Evolutionary conservation across 1,140 invertebrate species (phyloP).

Genomic region (Orius insidiosus): DNA sequence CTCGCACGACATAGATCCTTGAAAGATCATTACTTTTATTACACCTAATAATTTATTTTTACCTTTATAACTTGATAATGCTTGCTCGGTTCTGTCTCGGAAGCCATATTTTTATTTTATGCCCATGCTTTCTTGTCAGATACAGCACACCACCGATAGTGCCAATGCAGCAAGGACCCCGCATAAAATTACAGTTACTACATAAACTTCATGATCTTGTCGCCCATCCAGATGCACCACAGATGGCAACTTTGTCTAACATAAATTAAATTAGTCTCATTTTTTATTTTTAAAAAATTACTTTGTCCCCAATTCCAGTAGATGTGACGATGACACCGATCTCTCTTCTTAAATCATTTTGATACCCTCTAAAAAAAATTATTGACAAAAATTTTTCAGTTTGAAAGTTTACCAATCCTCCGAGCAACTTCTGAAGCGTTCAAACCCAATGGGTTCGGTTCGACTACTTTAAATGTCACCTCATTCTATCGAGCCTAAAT

Average conservation of each 20-base stretch:
- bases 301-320: slow-evolving; percentile 66
- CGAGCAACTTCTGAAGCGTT: slow-evolving; percentile 54
- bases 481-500: slow-evolving; percentile 49
- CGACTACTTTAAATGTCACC: slow-evolving; percentile 62
- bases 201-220: slow-evolving; percentile 18
- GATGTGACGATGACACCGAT: slow-evolving; percentile 41
- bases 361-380: slow-evolving; percentile 37
- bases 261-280: slow-evolving; percentile 1
- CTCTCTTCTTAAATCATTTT: slow-evolving; percentile 36
- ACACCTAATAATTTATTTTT: no score
- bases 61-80: slow-evolving; percentile 86
- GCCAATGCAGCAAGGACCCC: slow-evolving; percentile 49
- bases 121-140: slow-evolving; percentile 54
- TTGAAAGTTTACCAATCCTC: slow-evolving; percentile 40
- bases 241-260: slow-evolving; percentile 19
- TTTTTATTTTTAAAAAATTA: no score
- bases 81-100: slow-evolving; percentile 77
- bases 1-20: slow-evolving; percentile 87
- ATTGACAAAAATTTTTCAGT: slow-evolving; percentile 7
- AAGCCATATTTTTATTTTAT: slow-evolving; percentile 49
- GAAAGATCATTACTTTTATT: no score
- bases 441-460: slow-evolving; percentile 43
- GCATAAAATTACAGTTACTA: slow-evolving; percentile 41
- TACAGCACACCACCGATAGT: slow-evolving; percentile 46
- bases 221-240: slow-evolving; percentile 13